phyloP scores from a whole-genome alignment of 2,797 vertebrate species.

The Hipposideros larvatus region DNA sequence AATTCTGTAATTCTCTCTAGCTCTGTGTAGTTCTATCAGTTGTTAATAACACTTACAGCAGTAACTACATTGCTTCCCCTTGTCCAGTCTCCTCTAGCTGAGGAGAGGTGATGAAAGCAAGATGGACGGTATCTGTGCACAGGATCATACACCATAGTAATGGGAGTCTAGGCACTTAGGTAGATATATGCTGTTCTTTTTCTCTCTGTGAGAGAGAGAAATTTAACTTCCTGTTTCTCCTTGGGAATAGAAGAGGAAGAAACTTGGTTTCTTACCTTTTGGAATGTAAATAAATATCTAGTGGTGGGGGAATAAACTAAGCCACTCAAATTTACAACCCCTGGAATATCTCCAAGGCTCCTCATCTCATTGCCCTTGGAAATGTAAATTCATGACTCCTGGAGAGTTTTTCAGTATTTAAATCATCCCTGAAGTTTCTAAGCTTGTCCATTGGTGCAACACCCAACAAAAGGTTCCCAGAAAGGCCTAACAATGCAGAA shows the following conservation, averaged over 20 bases:
- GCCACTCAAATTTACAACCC: neutral
- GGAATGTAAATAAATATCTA: neutral
- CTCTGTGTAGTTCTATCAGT: neutral
- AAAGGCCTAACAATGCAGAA: neutral
- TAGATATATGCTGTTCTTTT: neutral
- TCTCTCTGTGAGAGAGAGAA: neutral
- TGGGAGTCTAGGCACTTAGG: neutral
- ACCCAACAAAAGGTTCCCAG: neutral
- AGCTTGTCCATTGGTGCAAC: neutral
- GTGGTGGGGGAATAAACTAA: neutral
- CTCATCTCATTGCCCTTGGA: neutral
- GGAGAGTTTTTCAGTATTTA: neutral
- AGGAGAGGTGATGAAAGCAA: neutral
- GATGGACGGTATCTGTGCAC: neutral
- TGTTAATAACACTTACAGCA: neutral
- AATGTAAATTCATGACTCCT: neutral
- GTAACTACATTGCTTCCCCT: neutral
- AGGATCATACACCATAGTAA: too few relatives aligned
- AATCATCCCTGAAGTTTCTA: neutral
- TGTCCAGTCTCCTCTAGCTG: neutral
- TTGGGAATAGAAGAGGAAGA: neutral
- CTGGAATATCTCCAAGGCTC: neutral
- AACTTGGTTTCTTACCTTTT: neutral
- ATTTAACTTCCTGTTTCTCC: neutral
- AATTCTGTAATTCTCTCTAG: neutral